Conservation (phyloP, 2,113 vertebrate genomes). For the Chlorocebus sabaeus region DNA sequence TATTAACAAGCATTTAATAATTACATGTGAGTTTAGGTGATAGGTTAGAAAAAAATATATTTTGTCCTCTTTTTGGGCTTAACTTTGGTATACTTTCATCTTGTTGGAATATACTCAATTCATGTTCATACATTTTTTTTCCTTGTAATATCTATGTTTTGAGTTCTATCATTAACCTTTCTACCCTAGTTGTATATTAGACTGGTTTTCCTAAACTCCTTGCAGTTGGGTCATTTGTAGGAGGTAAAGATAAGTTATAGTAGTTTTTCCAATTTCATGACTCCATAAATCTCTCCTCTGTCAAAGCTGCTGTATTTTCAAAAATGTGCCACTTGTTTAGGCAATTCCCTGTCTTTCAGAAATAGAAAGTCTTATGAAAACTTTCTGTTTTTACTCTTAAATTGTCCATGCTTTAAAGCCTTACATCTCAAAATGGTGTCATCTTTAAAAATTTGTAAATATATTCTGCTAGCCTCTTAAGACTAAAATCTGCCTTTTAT, state of each 20-base stretch:
- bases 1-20: not conserved
- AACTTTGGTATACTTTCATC: not conserved
- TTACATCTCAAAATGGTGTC: not conserved
- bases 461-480: not conserved
- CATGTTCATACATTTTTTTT: not conserved
- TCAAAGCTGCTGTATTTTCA: not conserved
- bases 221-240: not conserved
- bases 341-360: not conserved
- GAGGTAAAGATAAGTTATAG: not conserved
- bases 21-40: not conserved
- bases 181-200: not conserved
- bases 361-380: not conserved
- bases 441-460: not conserved
- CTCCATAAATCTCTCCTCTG: not conserved
- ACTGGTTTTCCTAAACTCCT: not conserved
- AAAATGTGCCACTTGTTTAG: not conserved
- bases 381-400: not conserved
- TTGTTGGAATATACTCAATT: not conserved
- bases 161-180: not conserved
- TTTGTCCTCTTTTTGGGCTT: not conserved
- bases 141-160: not conserved
- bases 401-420: not conserved
- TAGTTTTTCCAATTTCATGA: not conserved
- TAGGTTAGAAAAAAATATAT: not conserved
- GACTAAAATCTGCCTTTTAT: not conserved